Percentiles rank a stretch among this genome's conserved stretches.
phyloP scores from a whole-genome alignment of 92 coral and sea anemone species.

The Epizoanthus scotinus region DNA sequence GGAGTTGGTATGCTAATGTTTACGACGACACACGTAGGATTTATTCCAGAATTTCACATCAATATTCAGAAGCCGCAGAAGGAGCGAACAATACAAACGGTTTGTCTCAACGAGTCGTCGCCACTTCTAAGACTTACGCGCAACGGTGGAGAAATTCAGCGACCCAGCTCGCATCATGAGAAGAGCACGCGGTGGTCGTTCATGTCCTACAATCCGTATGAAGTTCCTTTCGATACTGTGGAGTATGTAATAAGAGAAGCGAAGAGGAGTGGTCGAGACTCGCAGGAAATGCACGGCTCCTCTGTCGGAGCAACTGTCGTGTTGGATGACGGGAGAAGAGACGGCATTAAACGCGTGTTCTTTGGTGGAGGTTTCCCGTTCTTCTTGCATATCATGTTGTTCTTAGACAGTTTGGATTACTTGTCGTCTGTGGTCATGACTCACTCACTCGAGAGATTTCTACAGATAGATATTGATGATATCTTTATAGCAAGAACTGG shows the following conservation, averaged over 20 bases:
- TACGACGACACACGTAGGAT: slow-evolving; percentile 79
- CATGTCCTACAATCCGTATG: slow-evolving; percentile 65
- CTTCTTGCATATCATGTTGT: slow-evolving; percentile 84
- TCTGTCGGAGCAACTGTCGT: slow-evolving; percentile 73
- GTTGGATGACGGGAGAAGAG: slow-evolving; percentile 72
- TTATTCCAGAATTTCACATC: slow-evolving; percentile 72
- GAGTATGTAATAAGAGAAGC: slow-evolving; percentile 64
- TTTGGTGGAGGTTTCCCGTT: slow-evolving; percentile 92
- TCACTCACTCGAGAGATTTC: slow-evolving; percentile 73
- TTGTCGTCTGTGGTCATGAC: slow-evolving; percentile 66
- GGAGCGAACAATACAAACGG: slow-evolving; percentile 61
- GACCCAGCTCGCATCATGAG: slow-evolving; percentile 64
- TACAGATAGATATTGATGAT: slow-evolving; percentile 94
- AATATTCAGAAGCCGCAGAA: slow-evolving; percentile 71
- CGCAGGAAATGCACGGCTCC: slow-evolving; percentile 10
- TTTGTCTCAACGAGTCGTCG: slow-evolving; percentile 72
- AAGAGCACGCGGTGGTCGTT: slow-evolving; percentile 80
- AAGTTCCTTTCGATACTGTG: slow-evolving; percentile 80
- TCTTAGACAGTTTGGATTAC: slow-evolving; percentile 84
- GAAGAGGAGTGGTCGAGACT: slow-evolving; percentile 34
- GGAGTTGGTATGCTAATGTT: slow-evolving; percentile 77
- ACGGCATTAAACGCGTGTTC: slow-evolving; percentile 88
- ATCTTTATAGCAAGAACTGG: slow-evolving; percentile 89
- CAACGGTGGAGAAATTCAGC: slow-evolving; percentile 70
- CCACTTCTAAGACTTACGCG: slow-evolving; percentile 75